A percentile compares a stretch with the other conserved stretches of the same genome.
Conservation (phyloP, 2,888 invertebrate species). For the Schrankia costaestrigalis region DNA sequence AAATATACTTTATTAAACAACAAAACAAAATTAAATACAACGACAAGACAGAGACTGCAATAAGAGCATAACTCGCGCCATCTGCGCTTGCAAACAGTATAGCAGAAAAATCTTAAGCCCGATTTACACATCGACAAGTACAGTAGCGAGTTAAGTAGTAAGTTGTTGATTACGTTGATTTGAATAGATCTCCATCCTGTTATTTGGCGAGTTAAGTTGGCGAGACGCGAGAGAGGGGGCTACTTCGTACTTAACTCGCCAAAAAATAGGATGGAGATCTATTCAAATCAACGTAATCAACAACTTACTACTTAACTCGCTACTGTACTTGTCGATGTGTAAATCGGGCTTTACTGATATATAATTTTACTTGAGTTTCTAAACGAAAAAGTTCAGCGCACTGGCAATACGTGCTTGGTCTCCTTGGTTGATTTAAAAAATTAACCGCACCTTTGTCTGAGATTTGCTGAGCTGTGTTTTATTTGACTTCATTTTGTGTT, state of each 20-base stretch:
- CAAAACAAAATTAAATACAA: slow-evolving; percentile 1
- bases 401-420: slow-evolving; percentile 22
- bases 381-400: slow-evolving; percentile 20
- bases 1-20: background rate
- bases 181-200: no score
- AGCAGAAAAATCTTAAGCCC: slow-evolving; percentile 14
- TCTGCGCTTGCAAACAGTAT: slow-evolving; percentile 17
- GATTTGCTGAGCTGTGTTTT: slow-evolving; percentile 23
- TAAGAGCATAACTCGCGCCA: slow-evolving; percentile 13
- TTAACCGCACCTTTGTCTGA: slow-evolving; percentile 25
- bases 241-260: no score
- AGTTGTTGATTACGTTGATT: no score
- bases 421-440: slow-evolving; percentile 29
- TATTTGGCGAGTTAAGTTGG: no score
- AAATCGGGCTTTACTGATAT: no score
- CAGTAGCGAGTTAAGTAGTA: no score
- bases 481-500: slow-evolving; percentile 3
- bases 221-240: no score
- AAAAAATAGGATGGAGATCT: no score
- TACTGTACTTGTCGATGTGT: no score
- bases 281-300: no score
- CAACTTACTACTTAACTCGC: no score
- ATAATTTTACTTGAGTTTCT: slow-evolving; percentile 23
- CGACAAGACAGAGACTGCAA: slow-evolving; percentile 2
- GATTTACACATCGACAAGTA: no score